phyloP scores from a whole-genome alignment of 2,113 vertebrate genomes.

The Calidris pygmaea region DNA sequence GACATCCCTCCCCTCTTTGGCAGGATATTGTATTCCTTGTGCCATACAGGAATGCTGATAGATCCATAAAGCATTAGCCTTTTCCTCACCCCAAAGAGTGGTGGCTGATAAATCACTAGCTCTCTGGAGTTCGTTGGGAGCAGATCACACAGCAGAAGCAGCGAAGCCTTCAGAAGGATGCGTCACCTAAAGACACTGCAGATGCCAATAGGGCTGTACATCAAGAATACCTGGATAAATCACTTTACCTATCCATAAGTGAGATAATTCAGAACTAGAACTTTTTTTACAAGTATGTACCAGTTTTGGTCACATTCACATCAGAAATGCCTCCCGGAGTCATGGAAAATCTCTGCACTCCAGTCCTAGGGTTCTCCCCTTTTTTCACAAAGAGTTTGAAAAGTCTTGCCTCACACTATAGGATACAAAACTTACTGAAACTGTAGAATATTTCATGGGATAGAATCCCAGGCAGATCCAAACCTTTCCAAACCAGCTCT shows the following conservation, averaged over 20 bases:
- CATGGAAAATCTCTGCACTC: neutral
- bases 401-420: neutral
- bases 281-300: neutral
- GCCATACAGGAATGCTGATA: neutral
- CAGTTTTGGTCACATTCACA: neutral
- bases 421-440: neutral
- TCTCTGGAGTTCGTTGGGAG: slow-evolving; percentile 1
- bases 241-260: neutral
- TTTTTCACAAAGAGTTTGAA: neutral
- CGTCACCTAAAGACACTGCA: neutral
- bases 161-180: neutral
- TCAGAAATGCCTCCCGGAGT: neutral
- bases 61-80: slow-evolving; percentile 32
- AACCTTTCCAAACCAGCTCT: neutral
- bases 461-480: neutral
- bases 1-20: neutral
- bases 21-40: slow-evolving; percentile 24
- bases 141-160: slow-evolving; percentile 14
- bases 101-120: slow-evolving; percentile 25
- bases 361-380: no score
- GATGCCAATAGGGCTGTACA: neutral
- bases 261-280: neutral
- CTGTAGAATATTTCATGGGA: neutral
- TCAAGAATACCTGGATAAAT: neutral
- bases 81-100: slow-evolving; percentile 48